Conservation (phyloP, 1,140 invertebrate species). For the Apis florea region DNA sequence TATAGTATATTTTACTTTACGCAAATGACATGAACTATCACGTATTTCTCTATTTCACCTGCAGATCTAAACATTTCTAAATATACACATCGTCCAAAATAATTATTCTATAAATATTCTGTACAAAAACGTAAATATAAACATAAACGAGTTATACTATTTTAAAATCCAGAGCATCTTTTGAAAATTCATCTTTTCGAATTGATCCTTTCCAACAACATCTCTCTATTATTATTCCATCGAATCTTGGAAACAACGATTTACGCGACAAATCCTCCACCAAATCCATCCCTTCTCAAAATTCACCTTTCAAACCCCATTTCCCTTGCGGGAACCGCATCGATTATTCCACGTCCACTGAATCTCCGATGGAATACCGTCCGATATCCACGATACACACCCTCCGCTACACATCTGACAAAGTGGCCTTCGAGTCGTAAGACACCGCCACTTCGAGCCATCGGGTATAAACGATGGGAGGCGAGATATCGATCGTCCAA, state of each 20-base stretch:
- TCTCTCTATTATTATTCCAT: too few species aligned
- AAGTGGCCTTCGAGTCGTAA: constrained; percentile 1
- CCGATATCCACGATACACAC: background rate
- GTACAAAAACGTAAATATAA: background rate
- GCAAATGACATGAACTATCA: too few species aligned
- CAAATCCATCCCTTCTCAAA: background rate
- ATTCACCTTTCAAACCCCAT: background rate
- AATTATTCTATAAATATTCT: background rate
- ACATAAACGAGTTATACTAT: background rate
- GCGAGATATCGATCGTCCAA: constrained; percentile 19
- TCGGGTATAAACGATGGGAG: background rate
- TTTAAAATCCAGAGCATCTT: background rate
- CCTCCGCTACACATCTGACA: background rate
- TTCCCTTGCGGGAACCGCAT: background rate
- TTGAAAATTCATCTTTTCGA: background rate
- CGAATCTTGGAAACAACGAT: background rate
- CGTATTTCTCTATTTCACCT: too few species aligned
- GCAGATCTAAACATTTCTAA: background rate
- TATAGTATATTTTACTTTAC: too few species aligned
- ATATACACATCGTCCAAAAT: background rate
- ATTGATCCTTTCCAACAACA: background rate
- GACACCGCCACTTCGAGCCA: background rate
- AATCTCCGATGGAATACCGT: background rate
- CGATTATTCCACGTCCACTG: background rate
- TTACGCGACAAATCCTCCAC: background rate